These are phyloP conservation scores for Acanthis flammea DNA, from an alignment of 2,797 vertebrate species.

Conservation along the genomic window DNA sequence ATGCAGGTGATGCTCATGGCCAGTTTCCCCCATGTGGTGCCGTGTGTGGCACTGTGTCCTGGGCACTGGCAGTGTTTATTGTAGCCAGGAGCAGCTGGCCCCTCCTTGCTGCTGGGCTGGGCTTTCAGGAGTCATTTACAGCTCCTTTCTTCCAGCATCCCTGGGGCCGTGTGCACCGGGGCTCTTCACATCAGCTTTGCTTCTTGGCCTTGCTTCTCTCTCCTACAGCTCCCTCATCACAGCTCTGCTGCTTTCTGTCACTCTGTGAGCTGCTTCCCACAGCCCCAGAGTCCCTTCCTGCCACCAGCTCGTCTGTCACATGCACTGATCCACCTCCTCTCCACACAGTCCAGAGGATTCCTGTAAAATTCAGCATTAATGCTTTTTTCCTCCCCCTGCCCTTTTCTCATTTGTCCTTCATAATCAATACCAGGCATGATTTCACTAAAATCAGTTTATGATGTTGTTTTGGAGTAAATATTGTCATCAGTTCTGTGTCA, in stretches of 20 bases:
- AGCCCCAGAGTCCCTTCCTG: not conserved
- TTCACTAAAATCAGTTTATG: not conserved
- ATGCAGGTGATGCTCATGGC: not conserved
- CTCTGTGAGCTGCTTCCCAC: not conserved
- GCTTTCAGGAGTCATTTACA: not conserved
- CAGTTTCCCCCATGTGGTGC: fast-evolving
- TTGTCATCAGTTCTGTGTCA: not conserved
- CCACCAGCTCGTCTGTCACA: fast-evolving
- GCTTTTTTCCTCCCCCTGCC: not conserved
- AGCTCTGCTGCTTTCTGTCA: not conserved
- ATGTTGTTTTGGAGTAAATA: not conserved
- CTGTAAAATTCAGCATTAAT: not conserved
- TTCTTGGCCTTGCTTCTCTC: not conserved
- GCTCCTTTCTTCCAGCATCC: not conserved
- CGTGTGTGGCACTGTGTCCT: not conserved
- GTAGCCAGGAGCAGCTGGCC: not conserved
- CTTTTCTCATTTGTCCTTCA: not conserved
- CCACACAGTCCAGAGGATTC: not conserved
- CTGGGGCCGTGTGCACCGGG: not conserved
- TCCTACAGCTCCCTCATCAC: not conserved
- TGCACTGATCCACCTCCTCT: not conserved
- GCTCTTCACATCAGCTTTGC: not conserved
- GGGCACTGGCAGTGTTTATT: not conserved
- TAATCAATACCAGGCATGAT: not conserved
- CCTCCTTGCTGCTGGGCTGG: not conserved